A percentile compares a stretch with the other conserved stretches of the same genome.
phyloP scores from a whole-genome alignment of 1,140 invertebrate genomes.

The Drosophila sechellia region DNA sequence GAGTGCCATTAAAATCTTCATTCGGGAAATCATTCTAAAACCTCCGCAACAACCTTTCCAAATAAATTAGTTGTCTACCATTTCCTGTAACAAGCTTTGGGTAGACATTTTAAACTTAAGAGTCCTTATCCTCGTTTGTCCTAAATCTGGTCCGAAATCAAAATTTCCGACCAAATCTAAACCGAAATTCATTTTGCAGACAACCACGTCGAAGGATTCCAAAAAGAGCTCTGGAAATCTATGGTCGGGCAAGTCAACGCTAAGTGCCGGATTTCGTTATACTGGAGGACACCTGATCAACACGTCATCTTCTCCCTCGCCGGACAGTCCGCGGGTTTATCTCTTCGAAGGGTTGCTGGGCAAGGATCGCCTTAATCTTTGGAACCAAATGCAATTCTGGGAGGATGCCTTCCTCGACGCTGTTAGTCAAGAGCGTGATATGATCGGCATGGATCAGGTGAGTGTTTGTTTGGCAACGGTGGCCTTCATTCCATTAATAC shows the following conservation, averaged over 20 bases:
- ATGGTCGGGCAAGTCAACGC: conserved; percentile 96
- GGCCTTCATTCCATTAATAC: no score
- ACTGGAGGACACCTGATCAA: conserved; percentile 94
- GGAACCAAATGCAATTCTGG: conserved; percentile 99
- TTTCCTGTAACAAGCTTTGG: background rate
- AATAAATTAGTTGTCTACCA: background rate
- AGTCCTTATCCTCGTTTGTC: background rate
- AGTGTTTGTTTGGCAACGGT: conserved; percentile 18
- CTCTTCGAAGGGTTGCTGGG: conserved; percentile 93
- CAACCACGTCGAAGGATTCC: conserved; percentile 85
- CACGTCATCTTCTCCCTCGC: conserved; percentile 92
- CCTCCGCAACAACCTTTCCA: background rate
- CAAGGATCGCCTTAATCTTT: conserved; percentile 91
- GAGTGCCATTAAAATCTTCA: background rate
- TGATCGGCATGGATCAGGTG: conserved; percentile 99
- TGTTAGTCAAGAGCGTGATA: conserved; percentile 99
- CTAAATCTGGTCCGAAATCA: background rate
- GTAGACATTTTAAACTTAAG: background rate
- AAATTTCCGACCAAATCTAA: background rate
- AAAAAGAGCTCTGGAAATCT: conserved; percentile 92
- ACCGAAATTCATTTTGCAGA: conserved; percentile 47
- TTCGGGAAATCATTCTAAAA: background rate
- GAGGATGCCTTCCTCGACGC: conserved; percentile 99
- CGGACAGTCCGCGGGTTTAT: conserved; percentile 94
- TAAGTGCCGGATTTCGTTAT: conserved; percentile 94